phyloP scores from a whole-genome alignment of 1,140 invertebrate species.

The Brachionus rotundiformis region DNA sequence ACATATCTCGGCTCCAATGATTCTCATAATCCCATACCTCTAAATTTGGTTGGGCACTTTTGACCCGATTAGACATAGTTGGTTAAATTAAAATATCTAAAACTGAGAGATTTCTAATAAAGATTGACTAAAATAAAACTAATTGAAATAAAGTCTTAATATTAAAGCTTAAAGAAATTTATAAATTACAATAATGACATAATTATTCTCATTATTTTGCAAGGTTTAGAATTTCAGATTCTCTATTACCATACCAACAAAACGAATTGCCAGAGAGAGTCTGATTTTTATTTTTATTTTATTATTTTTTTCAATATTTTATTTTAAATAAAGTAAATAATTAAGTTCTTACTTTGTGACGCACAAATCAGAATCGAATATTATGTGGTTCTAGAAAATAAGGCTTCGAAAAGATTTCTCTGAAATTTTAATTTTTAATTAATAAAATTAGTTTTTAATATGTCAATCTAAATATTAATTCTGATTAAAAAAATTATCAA shows the following conservation, averaged over 20 bases:
- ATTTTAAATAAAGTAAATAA: slow-evolving; percentile 23
- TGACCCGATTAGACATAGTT: neutral
- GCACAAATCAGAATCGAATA: neutral
- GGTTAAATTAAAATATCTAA: neutral
- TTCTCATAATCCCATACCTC: slow-evolving; percentile 48
- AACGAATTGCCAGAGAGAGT: neutral
- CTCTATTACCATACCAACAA: slow-evolving; percentile 47
- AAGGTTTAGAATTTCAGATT: neutral
- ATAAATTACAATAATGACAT: neutral
- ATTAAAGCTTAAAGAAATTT: neutral
- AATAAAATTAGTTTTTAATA: no score
- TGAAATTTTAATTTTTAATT: no score
- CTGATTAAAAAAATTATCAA: no score
- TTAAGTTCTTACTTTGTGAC: neutral
- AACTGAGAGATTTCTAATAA: neutral
- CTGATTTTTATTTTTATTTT: slow-evolving; percentile 39
- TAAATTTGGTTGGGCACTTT: slow-evolving; percentile 1
- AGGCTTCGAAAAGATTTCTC: neutral
- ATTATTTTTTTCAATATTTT: neutral
- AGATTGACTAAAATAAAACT: neutral
- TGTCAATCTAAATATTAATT: no score
- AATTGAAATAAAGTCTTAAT: neutral
- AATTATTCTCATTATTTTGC: slow-evolving; percentile 8
- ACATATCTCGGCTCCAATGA: slow-evolving; percentile 38
- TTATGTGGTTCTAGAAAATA: neutral